Base-by-base conservation (phyloP, 2,888 invertebrate species). In the Scelioninae gen. 2 region DNA sequence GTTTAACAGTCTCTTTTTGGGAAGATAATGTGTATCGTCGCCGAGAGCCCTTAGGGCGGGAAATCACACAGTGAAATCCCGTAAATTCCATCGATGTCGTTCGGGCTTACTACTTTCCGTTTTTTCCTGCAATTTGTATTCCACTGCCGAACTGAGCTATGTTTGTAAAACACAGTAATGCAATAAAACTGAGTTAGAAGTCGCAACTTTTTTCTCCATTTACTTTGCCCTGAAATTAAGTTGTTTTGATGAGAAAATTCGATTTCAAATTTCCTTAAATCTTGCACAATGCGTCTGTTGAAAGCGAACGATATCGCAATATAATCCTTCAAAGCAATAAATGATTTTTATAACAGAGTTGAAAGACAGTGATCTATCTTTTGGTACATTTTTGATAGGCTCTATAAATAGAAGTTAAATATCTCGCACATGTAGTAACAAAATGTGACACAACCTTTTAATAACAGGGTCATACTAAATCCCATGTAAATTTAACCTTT, bases 101-200 rank as follows among this genome's bases (percentile, higher is more conserved):
- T 11, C 57, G 37, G 11, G 18, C 50, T 65, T 61, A 55, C 55
- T 50, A 37, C 48, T 61, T 63, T 39, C 46, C 61, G 37, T 63
- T 64, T 73, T 67, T 52, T 7, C 43, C 28, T 33, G 41, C 28
- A 52, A 68, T 68, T 64, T 68, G 58, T 73, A 64, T 73, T 73
- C 68, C 31, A 52, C 28, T 58, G 22, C 31, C 31, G 64, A 45
- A 28, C 55, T 35, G 37, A 55, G 46, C 68, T 63, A 39, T 73
- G 60, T 67, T 67, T 73, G 67, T 68, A 48, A 68, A 68, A 61
- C 67, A 73, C 43, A 60, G 61, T 61, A 61, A 45, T 61, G 61
- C 53, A 67, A 61, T 73, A 61, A 67, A 61, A 46, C 37, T 16
- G 45, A 61, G 61, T 67, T 67, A 67, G 46, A 65, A 64, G 53